phyloP scores from a whole-genome alignment of 2,888 invertebrate genomes.

The Drosophila longiperda region DNA sequence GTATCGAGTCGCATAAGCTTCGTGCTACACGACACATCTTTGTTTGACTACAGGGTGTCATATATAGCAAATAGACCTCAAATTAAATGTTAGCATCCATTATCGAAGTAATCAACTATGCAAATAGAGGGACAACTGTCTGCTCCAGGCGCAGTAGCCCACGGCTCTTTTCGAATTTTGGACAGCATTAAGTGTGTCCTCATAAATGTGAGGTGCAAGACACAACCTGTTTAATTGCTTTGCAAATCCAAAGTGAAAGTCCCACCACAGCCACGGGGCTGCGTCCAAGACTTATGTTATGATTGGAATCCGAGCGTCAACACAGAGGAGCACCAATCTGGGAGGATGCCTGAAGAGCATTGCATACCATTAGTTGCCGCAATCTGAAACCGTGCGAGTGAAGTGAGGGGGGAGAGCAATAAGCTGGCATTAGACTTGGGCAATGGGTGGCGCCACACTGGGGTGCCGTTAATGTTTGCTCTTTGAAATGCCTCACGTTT shows the following conservation, averaged over 20 bases:
- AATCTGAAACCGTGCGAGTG: slow-evolving; percentile 62
- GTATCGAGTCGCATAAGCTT: not conserved
- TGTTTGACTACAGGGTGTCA: slow-evolving; percentile 4
- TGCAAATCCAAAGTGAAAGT: slow-evolving; percentile 55
- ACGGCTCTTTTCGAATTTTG: slow-evolving; percentile 2
- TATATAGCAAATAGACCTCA: slow-evolving; percentile 43
- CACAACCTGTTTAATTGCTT: slow-evolving; percentile 70
- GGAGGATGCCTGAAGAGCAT: slow-evolving; percentile 50
- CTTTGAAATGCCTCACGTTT: slow-evolving; percentile 52
- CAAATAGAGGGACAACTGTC: slow-evolving; percentile 65
- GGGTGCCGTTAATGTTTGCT: slow-evolving; percentile 56
- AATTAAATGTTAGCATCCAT: slow-evolving; percentile 60
- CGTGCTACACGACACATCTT: not conserved
- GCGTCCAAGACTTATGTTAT: slow-evolving; percentile 68
- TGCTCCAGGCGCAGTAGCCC: slow-evolving; percentile 19
- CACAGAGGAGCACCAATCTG: slow-evolving; percentile 34
- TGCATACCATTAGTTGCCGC: slow-evolving; percentile 67
- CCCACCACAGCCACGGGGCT: slow-evolving; percentile 12
- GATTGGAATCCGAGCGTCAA: slow-evolving; percentile 70
- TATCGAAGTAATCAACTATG: slow-evolving; percentile 56
- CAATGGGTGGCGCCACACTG: slow-evolving; percentile 18
- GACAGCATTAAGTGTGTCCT: slow-evolving; percentile 1
- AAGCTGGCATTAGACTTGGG: slow-evolving; percentile 54
- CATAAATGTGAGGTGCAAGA: slow-evolving; percentile 41
- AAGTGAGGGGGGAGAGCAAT: slow-evolving; percentile 22